These are phyloP conservation scores for Liopterus haemorrhoidalis DNA, from an alignment of 2,888 invertebrate genomes.

Conservation along the genomic window DNA sequence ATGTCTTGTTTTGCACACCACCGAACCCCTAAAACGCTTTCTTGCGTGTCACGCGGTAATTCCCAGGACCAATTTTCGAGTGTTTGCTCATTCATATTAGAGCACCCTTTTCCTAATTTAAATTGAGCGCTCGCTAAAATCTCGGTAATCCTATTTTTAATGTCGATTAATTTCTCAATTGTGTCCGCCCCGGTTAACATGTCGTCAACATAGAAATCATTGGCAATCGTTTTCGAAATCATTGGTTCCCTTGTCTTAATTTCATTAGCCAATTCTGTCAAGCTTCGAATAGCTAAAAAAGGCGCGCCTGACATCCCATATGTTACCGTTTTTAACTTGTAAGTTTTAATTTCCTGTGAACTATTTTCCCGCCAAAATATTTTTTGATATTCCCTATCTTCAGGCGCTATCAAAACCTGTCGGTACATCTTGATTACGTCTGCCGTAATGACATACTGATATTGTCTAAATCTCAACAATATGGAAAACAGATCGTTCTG, in stretches of 20 bases:
- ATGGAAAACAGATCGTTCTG: slow-evolving; percentile 34
- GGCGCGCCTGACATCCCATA: slow-evolving; percentile 34
- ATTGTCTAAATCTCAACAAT: slow-evolving; percentile 31
- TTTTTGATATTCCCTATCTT: slow-evolving; percentile 33
- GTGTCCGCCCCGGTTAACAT: slow-evolving; percentile 3
- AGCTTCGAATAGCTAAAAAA: slow-evolving; percentile 25
- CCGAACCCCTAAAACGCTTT: not conserved
- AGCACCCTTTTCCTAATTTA: slow-evolving; percentile 1
- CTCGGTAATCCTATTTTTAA: not conserved
- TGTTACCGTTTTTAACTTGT: slow-evolving; percentile 32
- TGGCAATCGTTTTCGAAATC: not conserved
- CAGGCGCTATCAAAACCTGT: slow-evolving; percentile 30
- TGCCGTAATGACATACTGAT: slow-evolving; percentile 33
- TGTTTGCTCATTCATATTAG: not conserved
- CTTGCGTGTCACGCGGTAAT: not conserved
- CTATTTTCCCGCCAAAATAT: slow-evolving; percentile 36
- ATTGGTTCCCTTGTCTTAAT: not conserved
- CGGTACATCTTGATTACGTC: slow-evolving; percentile 39
- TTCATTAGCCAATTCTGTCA: slow-evolving; percentile 26
- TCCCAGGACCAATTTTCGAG: not conserved
- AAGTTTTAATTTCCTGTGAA: slow-evolving; percentile 19
- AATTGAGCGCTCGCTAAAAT: slow-evolving; percentile 2
- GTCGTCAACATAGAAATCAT: slow-evolving; percentile 9
- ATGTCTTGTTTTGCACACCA: slow-evolving; percentile 1
- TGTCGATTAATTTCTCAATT: not conserved